A percentile compares a stretch with the other conserved stretches of the same genome.
phyloP scores from a whole-genome alignment of 2,113 vertebrate genomes.

The Geococcyx californianus region DNA sequence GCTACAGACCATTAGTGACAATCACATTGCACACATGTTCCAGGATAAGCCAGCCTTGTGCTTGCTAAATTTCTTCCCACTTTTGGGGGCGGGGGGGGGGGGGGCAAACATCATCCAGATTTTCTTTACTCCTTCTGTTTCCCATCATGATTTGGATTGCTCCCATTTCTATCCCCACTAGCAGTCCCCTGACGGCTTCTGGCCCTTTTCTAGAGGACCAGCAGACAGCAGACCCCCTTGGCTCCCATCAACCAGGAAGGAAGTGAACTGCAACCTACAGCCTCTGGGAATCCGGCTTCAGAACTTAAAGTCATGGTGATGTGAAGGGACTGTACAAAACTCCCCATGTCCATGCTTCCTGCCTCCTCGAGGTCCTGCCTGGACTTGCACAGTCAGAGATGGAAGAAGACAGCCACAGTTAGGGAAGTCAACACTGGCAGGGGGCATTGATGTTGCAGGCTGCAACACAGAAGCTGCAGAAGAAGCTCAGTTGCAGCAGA shows the following conservation, averaged over 20 bases:
- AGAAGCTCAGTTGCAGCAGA: not conserved
- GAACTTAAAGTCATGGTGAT: not conserved
- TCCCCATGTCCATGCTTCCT: not conserved
- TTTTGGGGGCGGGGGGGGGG: not conserved
- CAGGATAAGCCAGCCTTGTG: conserved; percentile 9
- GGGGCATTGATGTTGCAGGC: not conserved
- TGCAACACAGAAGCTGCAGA: not conserved
- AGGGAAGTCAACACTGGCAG: not conserved
- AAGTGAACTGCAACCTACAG: not conserved
- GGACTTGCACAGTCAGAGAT: not conserved
- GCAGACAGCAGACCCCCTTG: not conserved
- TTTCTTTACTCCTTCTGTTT: conserved; percentile 46
- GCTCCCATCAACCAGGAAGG: not conserved
- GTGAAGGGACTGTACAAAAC: not conserved
- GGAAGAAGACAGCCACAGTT: fast-evolving
- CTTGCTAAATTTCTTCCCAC: not conserved
- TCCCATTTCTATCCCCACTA: conserved; percentile 19
- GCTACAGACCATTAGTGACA: conserved; percentile 8
- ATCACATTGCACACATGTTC: not conserved
- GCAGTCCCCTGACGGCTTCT: not conserved
- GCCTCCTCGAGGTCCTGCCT: not conserved
- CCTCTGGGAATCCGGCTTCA: not conserved
- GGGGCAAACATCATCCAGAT: not conserved
- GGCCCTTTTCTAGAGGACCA: conserved; percentile 6
- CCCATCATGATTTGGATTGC: conserved; percentile 48